A percentile compares a stretch with the other conserved stretches of the same genome.
phyloP scores from a whole-genome alignment of 23 tunicate genomes.

The Ascidia mentula region DNA sequence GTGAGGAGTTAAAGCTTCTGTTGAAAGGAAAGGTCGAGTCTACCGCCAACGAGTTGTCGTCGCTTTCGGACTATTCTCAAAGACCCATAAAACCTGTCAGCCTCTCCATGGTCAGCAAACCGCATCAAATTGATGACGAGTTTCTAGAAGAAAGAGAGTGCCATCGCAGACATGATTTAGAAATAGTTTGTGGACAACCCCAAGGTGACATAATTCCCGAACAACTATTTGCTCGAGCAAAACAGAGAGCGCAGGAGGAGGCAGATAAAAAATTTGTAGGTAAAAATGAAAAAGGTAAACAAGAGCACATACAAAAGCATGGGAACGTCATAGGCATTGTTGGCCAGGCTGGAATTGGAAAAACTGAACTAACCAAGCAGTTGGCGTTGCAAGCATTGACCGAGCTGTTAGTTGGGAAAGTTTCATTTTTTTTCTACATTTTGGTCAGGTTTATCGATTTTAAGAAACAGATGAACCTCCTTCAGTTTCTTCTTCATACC shows the following conservation, averaged over 20 bases:
- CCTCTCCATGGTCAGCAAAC: constrained; percentile 3
- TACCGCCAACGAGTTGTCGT: background rate
- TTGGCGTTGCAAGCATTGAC: background rate
- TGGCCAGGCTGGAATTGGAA: constrained; percentile 2
- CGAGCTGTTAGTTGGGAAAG: background rate
- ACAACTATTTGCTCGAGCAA: background rate
- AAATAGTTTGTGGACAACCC: background rate
- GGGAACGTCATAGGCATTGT: background rate
- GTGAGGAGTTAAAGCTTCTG: background rate
- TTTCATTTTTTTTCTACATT: background rate
- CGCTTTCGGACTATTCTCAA: background rate
- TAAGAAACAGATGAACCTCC: background rate
- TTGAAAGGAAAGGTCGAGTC: background rate
- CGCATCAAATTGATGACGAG: background rate
- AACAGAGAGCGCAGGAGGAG: background rate
- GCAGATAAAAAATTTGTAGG: background rate
- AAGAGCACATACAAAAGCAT: background rate
- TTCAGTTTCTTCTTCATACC: background rate
- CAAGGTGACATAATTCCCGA: background rate
- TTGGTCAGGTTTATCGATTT: background rate
- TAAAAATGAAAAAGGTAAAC: background rate
- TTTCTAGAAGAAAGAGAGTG: background rate
- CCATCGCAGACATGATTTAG: background rate
- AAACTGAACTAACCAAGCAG: background rate
- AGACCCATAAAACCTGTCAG: background rate